Base-by-base conservation (phyloP, 2,113 vertebrate species). In the Cardinalis cardinalis region DNA sequence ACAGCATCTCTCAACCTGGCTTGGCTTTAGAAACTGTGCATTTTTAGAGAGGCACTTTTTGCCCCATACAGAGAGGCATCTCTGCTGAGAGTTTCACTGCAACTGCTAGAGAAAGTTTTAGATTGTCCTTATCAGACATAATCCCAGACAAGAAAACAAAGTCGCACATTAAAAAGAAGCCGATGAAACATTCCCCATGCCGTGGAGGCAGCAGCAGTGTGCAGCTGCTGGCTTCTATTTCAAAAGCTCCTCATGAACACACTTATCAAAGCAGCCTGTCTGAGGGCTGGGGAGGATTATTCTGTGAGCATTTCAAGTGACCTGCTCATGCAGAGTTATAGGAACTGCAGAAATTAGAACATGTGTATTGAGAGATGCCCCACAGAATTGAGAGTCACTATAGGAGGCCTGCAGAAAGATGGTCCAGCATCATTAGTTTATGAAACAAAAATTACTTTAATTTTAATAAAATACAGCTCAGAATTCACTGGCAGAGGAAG, bases 131-230 rank as follows among this genome's bases (percentile, higher is more conserved):
- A 89, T 28, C 55, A 75, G 68, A 49, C 28, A 20, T 24, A 76
- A 85, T 76, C 68, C 94, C 89, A 85, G 59, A 59, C 5, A 17
- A 95, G 75, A 58, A 95, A 91, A 85, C 89, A 87, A 76, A 95
- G 82, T 12, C 1, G 2, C 13, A 31, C 63, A 36, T 76, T 46
- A 65, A 80, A 93, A 74, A 69, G 82, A n/a, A 66, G 17, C 38
- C 24, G 65, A 83, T 48, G 19, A 81, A 92, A 80, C 21, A 40
- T 68, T 83, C 34, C 64, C 34, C 53, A 0, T n/a, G 66, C 18
- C 13, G 5, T 1, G 69, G 31, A 77, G 61, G 76, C 8, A 90
- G 48, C 81, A 89, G 94, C 84, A 56, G 76, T 26, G 21, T 41
- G 66, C 73, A 73, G 36, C 41, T 51, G 78, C 60, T 91, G 93